Base-by-base conservation (phyloP, 2,888 invertebrate species). In the Acanthosepion pharaonis region DNA sequence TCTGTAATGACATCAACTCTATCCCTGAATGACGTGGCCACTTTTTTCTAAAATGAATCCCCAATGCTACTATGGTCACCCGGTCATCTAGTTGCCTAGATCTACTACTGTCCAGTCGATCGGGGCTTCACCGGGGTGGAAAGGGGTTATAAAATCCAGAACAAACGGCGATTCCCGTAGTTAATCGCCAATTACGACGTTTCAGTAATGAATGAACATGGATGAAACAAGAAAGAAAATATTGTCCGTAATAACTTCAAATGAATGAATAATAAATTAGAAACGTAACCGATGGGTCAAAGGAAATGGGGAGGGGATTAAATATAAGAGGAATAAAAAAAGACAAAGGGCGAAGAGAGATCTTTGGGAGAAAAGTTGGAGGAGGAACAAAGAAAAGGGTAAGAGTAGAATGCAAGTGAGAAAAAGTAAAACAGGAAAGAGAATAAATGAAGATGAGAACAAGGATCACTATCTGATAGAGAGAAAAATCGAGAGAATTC, bases 261-360 rank as follows among this genome's bases (percentile, higher is more conserved):
- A 78, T 15, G 78, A 78, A 78, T 78, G 78, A 78, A 78, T n/a
- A 78, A 78, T 78, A 78, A 78, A n/a, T 78, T 78, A 78, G n/a
- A 28, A 78, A 78, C 28, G 78, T 78, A 78, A 78, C 78, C 28
- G 78, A n/a, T 78, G 78, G 28, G 78, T n/a, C 28, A 28, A 78
- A 78, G n/a, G 8, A 1, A n/a, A 78, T 78, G 78, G 78, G 28
- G 25, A 25, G 20, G 59, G 59, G 59, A 20, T 18, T 59, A 15
- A 28, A 28, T 42, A 64, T 8, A n/a, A n/a, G n/a, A 11, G 78
- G n/a, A n/a, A 4, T n/a, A 3, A n/a, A 15, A 11, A 78, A 78
- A 9, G 9, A 15, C 9, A 42, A 42, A 42, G 5, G 20, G 23
- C 1, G 2, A 23, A 59, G 23, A 59, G 20, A 59, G 59, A 6